Conservation (phyloP, 2,797 vertebrate genomes). For the Phrynocephalus vlangalii region DNA sequence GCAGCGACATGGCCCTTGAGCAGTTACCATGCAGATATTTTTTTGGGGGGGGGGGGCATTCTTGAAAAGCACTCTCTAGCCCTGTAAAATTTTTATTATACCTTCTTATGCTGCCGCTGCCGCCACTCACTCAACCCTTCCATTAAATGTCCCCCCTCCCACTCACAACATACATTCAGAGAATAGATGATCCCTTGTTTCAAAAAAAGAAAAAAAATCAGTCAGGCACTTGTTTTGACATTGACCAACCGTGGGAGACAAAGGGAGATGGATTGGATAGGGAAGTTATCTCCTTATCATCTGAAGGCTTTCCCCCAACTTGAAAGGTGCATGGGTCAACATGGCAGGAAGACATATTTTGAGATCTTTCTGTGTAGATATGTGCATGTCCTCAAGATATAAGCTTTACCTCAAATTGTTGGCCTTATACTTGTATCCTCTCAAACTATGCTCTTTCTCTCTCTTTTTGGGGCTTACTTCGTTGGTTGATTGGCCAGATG, state of each 20-base stretch:
- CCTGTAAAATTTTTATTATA: conserved; percentile 58
- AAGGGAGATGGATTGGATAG: conserved; percentile 47
- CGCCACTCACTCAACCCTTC: not conserved
- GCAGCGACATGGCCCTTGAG: not conserved
- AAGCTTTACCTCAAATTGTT: conserved; percentile 64
- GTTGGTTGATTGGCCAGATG: too few relatives aligned
- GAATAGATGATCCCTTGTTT: conserved; percentile 53
- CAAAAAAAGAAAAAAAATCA: not conserved
- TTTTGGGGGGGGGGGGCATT: conserved; percentile 42
- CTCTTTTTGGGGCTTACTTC: too few relatives aligned
- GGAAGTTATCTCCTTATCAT: conserved; percentile 58
- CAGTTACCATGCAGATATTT: conserved; percentile 66
- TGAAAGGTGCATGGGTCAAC: conserved; percentile 71
- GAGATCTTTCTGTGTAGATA: conserved; percentile 66
- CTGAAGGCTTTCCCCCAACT: conserved; percentile 66
- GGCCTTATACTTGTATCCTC: conserved; percentile 70
- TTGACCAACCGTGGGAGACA: conserved; percentile 55
- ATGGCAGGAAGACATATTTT: conserved; percentile 62
- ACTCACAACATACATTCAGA: conserved; percentile 39
- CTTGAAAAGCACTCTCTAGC: conserved; percentile 64
- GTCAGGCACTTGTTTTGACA: conserved; percentile 23
- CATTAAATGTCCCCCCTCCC: not conserved
- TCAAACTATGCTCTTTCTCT: conserved; percentile 65
- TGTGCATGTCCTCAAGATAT: conserved; percentile 70
- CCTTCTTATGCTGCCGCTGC: not conserved